A percentile compares a stretch with the other conserved stretches of the same genome.
Evolutionary conservation across 2,797 vertebrate species (phyloP).

Genomic region (Chaetophractus vellerosus): DNA sequence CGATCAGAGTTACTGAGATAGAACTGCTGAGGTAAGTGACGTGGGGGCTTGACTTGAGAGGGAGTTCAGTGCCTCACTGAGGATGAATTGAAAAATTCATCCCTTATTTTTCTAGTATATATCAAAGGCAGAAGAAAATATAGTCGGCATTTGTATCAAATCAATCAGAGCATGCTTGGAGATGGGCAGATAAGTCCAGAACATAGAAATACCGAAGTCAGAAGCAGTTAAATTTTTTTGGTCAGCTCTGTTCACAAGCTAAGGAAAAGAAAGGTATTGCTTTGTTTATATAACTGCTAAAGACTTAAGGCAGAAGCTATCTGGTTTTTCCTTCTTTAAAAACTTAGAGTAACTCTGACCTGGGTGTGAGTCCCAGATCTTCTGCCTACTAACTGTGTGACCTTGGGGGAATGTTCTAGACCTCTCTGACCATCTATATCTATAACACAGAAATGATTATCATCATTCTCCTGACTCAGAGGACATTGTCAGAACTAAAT

Average conservation of each 20-base stretch:
- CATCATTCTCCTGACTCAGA: neutral
- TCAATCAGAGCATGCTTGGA: neutral
- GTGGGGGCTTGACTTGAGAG: neutral
- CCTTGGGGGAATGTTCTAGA: conserved; percentile 33
- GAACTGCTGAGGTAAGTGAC: neutral
- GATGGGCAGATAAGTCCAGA: neutral
- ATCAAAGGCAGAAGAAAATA: neutral
- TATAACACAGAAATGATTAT: conserved; percentile 26
- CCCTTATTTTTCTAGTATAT: neutral
- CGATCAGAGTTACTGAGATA: neutral
- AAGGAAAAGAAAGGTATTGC: neutral
- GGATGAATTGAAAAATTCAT: neutral
- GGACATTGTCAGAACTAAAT: neutral
- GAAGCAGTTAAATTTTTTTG: neutral
- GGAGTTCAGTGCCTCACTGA: neutral
- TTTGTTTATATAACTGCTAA: conserved; percentile 28
- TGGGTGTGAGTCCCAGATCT: neutral
- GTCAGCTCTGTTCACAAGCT: neutral
- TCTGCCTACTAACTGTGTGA: neutral
- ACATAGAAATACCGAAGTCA: neutral
- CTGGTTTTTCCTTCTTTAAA: neutral
- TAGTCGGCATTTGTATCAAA: neutral
- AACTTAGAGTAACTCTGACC: neutral
- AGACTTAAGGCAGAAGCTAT: neutral
- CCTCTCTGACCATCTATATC: neutral